Evolutionary conservation across 2,888 invertebrate species (phyloP).

Genomic region (Panopea generosa): DNA sequence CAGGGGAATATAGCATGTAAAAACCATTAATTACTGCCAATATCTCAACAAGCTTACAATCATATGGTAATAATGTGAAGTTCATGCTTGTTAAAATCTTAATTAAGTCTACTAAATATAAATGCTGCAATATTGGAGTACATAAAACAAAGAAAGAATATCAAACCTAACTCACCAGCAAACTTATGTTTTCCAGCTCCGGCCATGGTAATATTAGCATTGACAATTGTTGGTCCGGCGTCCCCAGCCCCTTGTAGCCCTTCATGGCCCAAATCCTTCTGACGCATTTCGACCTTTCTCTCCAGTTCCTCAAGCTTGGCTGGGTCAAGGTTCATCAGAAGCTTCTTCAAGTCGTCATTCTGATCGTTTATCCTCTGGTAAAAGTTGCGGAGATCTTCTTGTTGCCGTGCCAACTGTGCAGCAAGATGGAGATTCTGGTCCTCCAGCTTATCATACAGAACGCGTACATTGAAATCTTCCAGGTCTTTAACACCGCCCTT

Average conservation of each 20-base stretch:
- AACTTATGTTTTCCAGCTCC: slow-evolving; percentile 66
- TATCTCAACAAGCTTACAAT: no score
- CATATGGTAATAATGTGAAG: no score
- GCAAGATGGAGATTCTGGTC: slow-evolving; percentile 84
- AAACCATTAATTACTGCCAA: no score
- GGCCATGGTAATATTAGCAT: slow-evolving; percentile 67
- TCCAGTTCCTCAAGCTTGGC: slow-evolving; percentile 78
- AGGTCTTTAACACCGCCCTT: slow-evolving; percentile 68
- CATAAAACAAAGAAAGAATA: no score
- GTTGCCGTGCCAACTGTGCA: slow-evolving; percentile 82
- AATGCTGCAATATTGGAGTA: no score
- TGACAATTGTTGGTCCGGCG: slow-evolving; percentile 69
- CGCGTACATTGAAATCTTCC: slow-evolving; percentile 83
- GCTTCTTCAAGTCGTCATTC: slow-evolving; percentile 79
- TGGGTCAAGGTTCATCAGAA: slow-evolving; percentile 79
- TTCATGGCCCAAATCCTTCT: slow-evolving; percentile 54
- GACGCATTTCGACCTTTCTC: slow-evolving; percentile 60
- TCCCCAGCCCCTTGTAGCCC: slow-evolving; percentile 64
- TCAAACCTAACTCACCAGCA: slow-evolving; percentile 65
- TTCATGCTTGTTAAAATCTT: no score
- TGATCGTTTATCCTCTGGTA: slow-evolving; percentile 79
- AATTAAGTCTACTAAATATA: no score
- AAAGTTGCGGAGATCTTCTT: slow-evolving; percentile 81
- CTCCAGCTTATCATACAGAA: slow-evolving; percentile 83
- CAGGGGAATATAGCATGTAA: no score